Percentiles rank a stretch among this genome's conserved stretches.
Evolutionary conservation across 2,113 vertebrate genomes (phyloP).

Genomic region (Turnix velox): DNA sequence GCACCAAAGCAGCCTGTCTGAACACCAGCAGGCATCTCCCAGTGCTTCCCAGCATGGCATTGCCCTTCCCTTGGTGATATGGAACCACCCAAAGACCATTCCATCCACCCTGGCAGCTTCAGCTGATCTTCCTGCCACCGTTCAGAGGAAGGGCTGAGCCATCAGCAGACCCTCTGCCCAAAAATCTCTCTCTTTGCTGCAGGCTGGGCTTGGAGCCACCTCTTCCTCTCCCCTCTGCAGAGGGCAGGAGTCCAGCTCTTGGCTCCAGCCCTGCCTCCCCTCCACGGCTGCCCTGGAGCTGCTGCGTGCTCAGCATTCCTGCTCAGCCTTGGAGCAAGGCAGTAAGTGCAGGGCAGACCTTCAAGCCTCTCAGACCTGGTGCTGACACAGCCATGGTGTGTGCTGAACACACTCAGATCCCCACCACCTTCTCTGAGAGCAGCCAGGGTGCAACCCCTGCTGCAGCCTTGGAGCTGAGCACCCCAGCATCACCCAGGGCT

Average conservation of each 20-base stretch:
- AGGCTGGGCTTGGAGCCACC: background rate
- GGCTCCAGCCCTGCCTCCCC: background rate
- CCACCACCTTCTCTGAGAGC: rapidly evolving
- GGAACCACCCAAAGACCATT: background rate
- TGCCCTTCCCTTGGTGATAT: background rate
- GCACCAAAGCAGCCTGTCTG: background rate
- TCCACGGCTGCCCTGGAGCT: background rate
- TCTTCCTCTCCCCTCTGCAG: background rate
- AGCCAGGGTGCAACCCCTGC: background rate
- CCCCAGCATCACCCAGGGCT: background rate
- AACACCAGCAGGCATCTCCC: background rate
- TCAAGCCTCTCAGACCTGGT: background rate
- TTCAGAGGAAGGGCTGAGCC: background rate
- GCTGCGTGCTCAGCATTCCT: constrained; percentile 25
- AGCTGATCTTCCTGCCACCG: rapidly evolving
- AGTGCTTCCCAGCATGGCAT: background rate
- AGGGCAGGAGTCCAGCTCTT: constrained; percentile 14
- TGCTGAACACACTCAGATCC: background rate
- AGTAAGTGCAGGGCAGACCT: background rate
- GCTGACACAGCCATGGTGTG: rapidly evolving
- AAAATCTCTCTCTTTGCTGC: background rate
- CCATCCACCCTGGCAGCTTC: background rate
- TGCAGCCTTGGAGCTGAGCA: background rate
- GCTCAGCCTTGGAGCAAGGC: background rate
- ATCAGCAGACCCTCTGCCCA: background rate